These are phyloP conservation scores for Drosophila gunungcola DNA, from an alignment of 1,140 invertebrate genomes.

Conservation along the genomic window DNA sequence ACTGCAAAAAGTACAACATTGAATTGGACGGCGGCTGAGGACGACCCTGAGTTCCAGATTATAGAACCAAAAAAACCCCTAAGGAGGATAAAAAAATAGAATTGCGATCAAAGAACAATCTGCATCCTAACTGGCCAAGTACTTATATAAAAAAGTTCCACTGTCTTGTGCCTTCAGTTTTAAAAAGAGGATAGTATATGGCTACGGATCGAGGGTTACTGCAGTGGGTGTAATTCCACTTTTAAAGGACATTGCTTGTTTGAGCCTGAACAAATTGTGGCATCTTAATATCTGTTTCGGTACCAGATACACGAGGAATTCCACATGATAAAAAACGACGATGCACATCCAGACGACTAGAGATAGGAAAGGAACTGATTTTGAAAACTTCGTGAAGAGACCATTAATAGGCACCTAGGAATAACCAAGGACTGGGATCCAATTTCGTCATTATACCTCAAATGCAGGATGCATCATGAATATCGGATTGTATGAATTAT, in stretches of 20 bases:
- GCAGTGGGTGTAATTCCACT: neutral
- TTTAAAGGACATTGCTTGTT: constrained; percentile 4
- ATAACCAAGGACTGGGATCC: constrained; percentile 1
- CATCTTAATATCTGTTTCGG: neutral
- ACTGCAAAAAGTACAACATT: neutral
- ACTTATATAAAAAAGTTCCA: too few species aligned
- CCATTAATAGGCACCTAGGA: neutral
- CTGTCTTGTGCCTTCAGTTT: too few species aligned
- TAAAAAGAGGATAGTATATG: neutral
- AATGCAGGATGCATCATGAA: constrained; percentile 9
- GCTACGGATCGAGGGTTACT: neutral
- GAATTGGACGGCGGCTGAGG: neutral
- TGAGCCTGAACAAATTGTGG: neutral
- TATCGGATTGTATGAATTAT: constrained; percentile 2
- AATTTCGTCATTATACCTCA: neutral
- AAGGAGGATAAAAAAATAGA: neutral
- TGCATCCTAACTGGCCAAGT: neutral
- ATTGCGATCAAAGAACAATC: neutral
- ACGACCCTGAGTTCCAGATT: neutral
- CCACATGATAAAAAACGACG: neutral
- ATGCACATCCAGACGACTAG: neutral
- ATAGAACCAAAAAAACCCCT: neutral
- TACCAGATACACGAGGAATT: neutral
- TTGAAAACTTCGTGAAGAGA: constrained; percentile 3
- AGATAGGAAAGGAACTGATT: too few species aligned